Conservation (phyloP, 2,113 vertebrate genomes). For the Nanger granti region DNA sequence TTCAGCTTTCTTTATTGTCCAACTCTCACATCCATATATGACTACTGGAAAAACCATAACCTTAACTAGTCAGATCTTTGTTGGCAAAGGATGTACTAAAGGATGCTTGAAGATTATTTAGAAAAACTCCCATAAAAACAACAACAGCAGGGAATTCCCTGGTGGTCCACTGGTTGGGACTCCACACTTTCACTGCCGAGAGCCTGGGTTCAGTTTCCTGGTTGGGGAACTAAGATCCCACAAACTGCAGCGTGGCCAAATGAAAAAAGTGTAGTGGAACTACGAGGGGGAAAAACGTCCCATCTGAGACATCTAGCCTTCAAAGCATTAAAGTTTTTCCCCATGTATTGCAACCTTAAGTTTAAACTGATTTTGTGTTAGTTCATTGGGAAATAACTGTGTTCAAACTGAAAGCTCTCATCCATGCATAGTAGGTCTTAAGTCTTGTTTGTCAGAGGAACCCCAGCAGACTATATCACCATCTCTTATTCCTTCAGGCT, state of each 20-base stretch:
- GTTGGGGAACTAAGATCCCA: neutral
- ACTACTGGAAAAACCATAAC: too few species aligned
- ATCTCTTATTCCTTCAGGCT: neutral
- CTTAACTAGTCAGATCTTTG: neutral
- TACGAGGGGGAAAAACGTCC: neutral
- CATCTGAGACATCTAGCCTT: neutral
- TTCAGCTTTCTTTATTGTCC: too few species aligned
- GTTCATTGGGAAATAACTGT: neutral
- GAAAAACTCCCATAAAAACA: neutral
- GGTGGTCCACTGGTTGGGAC: neutral
- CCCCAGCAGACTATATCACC: neutral
- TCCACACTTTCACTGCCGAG: neutral
- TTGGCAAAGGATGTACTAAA: neutral
- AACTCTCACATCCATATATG: too few species aligned
- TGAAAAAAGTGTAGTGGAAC: neutral
- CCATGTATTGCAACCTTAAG: neutral
- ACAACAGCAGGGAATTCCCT: neutral
- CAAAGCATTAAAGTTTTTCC: neutral
- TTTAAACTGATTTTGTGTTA: neutral
- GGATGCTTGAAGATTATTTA: neutral
- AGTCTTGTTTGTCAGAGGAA: neutral
- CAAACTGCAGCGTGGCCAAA: rapidly evolving
- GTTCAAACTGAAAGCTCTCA: neutral
- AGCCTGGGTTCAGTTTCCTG: neutral
- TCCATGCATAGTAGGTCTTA: neutral